Base-by-base conservation (phyloP, 2,888 invertebrate species). In the Aspidiotus destructor region DNA sequence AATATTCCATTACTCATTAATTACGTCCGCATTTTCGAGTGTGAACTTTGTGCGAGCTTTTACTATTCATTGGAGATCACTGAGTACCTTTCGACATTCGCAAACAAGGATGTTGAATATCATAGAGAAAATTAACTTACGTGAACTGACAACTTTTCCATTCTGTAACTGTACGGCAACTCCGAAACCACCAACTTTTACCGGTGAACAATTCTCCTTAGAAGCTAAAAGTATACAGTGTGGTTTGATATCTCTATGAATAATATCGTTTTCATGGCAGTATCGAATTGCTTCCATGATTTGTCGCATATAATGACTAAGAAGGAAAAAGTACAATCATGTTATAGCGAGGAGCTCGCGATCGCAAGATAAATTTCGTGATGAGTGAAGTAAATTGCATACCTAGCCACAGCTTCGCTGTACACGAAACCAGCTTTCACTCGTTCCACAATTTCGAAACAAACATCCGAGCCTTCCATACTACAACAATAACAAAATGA, bases 381-480 rank as follows among this genome's bases (percentile, higher is more conserved):
- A 40, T 13, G 3, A 48, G 10, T 16, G 17, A 54, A 13, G 5
- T 5, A 28, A 54, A 62, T 53, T 10, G 41, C 67, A 60, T 81
- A 95, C 96, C 96, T 97, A 73, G 96, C 95, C 68, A 99, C 99
- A 57, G 97, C 95, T 82, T 99, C 99, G 76, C 98, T 99, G 81
- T 99, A 99, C 70, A 96, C 96, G 80, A 99, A 99, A 72, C 99
- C 98, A 67, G 94, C 90, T 44, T 89, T 87, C 40, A 98, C 98
- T 76, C 97, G 84, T 75, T 95, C 86, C 41, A 96, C 97, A 73
- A 98, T 93, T 82, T 99, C 99, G 80, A 93, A 96, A 80, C 97
- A 98, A 73, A 99, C 85, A 80, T 99, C 99, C 61, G 94, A 92
- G 60, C 99, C 99, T 78, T 98, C 97, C 92, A 97, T 93, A 79